Evolutionary conservation across 2,797 vertebrate genomes (phyloP).

Genomic region (Microctenopoma lineatum): DNA sequence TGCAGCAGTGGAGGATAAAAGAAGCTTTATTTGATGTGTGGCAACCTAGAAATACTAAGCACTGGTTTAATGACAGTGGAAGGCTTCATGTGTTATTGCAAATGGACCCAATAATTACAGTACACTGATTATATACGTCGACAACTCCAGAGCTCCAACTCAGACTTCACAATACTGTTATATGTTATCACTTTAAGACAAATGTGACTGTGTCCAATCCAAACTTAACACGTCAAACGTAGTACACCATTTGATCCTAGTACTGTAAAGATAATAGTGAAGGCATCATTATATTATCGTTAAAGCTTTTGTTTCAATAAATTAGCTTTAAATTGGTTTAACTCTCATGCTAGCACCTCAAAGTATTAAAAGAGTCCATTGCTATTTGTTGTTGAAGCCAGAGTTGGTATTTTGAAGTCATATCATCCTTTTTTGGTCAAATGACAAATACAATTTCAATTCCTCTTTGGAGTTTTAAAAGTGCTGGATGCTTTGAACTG

Average conservation of each 20-base stretch:
- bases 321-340: too few species aligned
- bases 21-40: slow-evolving; percentile 6
- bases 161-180: too few species aligned
- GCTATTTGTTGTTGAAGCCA: slow-evolving; percentile 1
- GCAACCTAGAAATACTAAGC: background rate
- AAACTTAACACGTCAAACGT: too few species aligned
- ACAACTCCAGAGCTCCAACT: too few species aligned
- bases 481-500: slow-evolving; percentile 26
- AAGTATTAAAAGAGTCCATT: background rate
- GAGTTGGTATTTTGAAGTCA: background rate
- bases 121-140: background rate
- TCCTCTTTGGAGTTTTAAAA: slow-evolving; percentile 6
- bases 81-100: background rate
- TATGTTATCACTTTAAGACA: too few species aligned
- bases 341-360: background rate
- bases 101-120: too few species aligned
- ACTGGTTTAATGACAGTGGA: background rate
- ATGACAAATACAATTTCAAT: background rate
- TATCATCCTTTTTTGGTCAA: slow-evolving; percentile 3
- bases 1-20: slow-evolving; percentile 10
- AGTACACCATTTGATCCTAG: too few species aligned
- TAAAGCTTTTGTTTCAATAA: too few species aligned
- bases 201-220: too few species aligned
- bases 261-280: too few species aligned
- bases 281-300: too few species aligned